phyloP scores from a whole-genome alignment of 2,113 vertebrate genomes.

The Pachyramphus minor region DNA sequence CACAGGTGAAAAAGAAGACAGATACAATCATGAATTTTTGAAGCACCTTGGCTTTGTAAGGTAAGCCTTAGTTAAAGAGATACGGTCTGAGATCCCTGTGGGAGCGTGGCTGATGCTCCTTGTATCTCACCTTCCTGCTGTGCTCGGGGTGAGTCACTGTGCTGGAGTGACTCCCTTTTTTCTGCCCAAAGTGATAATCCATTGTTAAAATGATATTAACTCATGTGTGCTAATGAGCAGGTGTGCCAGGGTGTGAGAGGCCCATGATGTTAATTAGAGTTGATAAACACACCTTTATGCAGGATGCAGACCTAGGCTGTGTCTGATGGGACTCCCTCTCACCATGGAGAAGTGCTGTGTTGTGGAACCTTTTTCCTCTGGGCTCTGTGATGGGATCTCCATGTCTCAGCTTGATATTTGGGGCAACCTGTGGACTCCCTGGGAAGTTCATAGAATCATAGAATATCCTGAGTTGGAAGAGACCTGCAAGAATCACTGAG shows the following conservation, averaged over 20 bases:
- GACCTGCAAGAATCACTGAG: not conserved
- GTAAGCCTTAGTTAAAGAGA: slow-evolving; percentile 17
- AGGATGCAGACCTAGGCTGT: not conserved
- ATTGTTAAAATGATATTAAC: slow-evolving; percentile 34
- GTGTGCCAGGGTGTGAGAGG: slow-evolving; percentile 57
- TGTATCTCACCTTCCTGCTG: not conserved
- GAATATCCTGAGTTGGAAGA: not conserved
- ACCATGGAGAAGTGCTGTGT: not conserved
- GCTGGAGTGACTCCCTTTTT: not conserved
- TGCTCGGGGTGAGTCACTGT: not conserved
- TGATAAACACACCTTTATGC: slow-evolving; percentile 1
- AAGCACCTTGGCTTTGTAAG: slow-evolving; percentile 20
- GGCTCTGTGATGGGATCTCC: not conserved
- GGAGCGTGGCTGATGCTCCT: not conserved
- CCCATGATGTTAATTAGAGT: slow-evolving; percentile 4
- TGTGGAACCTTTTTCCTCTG: not conserved
- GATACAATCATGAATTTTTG: slow-evolving; percentile 43
- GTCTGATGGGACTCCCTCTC: not conserved
- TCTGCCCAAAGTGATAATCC: slow-evolving; percentile 12
- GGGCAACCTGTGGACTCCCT: not conserved
- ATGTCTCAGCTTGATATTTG: fast-evolving
- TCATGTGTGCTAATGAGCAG: slow-evolving; percentile 53
- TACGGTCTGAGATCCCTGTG: not conserved
- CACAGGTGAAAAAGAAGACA: slow-evolving; percentile 2
- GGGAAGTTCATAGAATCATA: not conserved